Conservation (phyloP, 2,888 invertebrate species). For the Quadriops clusia region DNA sequence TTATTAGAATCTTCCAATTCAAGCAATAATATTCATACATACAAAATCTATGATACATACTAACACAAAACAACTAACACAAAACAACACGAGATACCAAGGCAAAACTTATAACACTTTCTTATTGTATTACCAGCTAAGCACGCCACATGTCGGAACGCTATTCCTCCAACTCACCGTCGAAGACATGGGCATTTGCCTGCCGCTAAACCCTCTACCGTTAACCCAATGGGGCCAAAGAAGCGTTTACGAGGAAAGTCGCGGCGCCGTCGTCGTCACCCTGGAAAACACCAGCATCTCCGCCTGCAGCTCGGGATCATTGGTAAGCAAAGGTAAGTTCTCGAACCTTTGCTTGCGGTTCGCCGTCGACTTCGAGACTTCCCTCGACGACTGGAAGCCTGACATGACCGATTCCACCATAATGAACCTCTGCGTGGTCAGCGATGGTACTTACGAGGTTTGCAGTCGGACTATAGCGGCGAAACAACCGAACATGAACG, state of each 20-base stretch:
- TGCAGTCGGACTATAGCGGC: conserved; percentile 86
- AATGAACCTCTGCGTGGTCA: conserved; percentile 93
- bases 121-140: too few relatives aligned
- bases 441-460: conserved; percentile 96
- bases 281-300: conserved; percentile 92
- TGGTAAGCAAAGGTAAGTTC: conserved; percentile 88
- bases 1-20: too few relatives aligned
- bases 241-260: conserved; percentile 63
- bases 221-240: conserved; percentile 54
- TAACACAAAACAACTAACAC: too few relatives aligned
- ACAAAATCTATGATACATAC: too few relatives aligned
- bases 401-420: conserved; percentile 64
- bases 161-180: conserved; percentile 89
- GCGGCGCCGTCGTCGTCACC: conserved; percentile 90
- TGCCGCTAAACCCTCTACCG: conserved; percentile 78
- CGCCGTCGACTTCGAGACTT: conserved; percentile 94
- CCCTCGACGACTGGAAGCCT: conserved; percentile 95
- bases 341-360: conserved; percentile 87
- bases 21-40: too few relatives aligned
- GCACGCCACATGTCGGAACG: conserved; percentile 72
- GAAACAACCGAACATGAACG: conserved; percentile 72
- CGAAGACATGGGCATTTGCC: conserved; percentile 92
- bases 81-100: too few relatives aligned
- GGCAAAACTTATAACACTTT: too few relatives aligned
- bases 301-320: conserved; percentile 89